These are phyloP conservation scores for Sebastes itinus DNA, from an alignment of 2,797 vertebrate species.

Conservation along the genomic window DNA sequence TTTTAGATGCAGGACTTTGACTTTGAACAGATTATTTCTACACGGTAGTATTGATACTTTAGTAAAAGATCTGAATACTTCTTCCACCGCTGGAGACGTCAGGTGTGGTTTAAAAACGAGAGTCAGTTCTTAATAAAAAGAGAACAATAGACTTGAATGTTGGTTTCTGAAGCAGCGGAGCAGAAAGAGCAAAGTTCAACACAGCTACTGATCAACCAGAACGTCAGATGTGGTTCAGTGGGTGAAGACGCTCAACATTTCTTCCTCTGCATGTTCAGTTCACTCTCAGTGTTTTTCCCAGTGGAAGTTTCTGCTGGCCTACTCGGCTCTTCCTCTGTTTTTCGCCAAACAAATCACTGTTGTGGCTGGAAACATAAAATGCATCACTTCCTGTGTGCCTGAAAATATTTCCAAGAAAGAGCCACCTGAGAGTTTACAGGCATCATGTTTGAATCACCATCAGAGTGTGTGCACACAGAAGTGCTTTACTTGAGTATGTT, in stretches of 20 bases:
- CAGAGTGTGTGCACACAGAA: background rate
- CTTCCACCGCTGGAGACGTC: background rate
- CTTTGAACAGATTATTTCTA: background rate
- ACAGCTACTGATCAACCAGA: slow-evolving; percentile 38
- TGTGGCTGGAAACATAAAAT: slow-evolving; percentile 16
- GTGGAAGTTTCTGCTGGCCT: background rate
- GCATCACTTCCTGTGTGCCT: slow-evolving; percentile 22
- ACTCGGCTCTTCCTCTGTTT: slow-evolving; percentile 7
- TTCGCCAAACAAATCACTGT: background rate
- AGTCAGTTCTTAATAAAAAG: background rate
- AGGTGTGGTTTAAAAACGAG: background rate
- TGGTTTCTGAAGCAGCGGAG: background rate
- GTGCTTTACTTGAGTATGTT: too few species aligned
- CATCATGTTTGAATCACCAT: background rate
- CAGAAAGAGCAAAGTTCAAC: slow-evolving; percentile 32
- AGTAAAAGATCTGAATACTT: background rate
- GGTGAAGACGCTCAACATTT: background rate
- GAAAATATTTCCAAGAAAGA: slow-evolving; percentile 1
- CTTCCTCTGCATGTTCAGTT: background rate
- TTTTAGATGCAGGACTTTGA: background rate
- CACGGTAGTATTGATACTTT: background rate
- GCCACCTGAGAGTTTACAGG: background rate
- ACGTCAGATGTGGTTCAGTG: slow-evolving; percentile 16
- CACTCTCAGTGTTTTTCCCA: background rate
- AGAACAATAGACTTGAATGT: background rate